Conservation (phyloP, 2,797 vertebrate species). For the Ctenochaetus hawaiiensis region DNA sequence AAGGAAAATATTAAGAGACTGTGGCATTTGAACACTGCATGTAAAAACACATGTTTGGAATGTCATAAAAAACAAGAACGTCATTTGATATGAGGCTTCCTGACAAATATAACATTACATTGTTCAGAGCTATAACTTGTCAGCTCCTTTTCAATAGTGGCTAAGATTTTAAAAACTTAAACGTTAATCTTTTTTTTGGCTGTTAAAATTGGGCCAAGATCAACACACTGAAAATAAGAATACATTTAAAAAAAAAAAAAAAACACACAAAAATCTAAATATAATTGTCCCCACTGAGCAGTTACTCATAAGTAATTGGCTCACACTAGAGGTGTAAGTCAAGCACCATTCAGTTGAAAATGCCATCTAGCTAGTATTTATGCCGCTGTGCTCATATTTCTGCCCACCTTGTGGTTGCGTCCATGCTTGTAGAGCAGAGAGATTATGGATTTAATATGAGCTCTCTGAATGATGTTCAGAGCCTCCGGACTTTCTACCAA, state of each 20-base stretch:
- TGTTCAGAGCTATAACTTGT: conserved; percentile 1
- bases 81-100: conserved; percentile 5
- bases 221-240: background rate
- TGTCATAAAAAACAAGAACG: conserved; percentile 32
- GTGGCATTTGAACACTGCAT: conserved; percentile 45
- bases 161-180: background rate
- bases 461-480: conserved; percentile 94
- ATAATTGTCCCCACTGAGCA: background rate
- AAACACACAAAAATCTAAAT: background rate
- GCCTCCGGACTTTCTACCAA: conserved; percentile 98
- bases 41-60: conserved; percentile 48
- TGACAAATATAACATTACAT: conserved; percentile 23
- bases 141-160: conserved; percentile 14
- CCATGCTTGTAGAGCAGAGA: conserved; percentile 97
- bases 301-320: background rate
- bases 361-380: background rate
- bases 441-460: conserved; percentile 97
- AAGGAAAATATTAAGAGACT: conserved; percentile 47
- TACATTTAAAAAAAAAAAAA: too few species aligned
- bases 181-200: too few species aligned
- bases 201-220: too few species aligned
- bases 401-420: conserved; percentile 95
- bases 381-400: background rate
- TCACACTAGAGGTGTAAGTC: too few species aligned
- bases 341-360: background rate